Conservation (phyloP, 1,140 invertebrate genomes). For the Trichonephila clavata region DNA sequence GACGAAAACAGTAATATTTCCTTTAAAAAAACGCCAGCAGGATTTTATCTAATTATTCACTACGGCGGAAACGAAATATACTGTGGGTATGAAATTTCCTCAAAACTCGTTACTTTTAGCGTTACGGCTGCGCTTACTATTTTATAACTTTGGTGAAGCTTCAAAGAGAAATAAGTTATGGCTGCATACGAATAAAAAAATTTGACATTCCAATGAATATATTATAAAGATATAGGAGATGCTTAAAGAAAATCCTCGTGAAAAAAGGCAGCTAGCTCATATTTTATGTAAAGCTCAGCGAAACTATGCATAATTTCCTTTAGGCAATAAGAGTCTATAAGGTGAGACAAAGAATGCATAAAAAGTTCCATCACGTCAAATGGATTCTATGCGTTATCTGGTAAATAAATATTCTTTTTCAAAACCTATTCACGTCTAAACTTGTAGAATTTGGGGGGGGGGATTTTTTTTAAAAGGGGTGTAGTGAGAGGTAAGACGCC, state of each 20-base stretch:
- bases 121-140: background rate
- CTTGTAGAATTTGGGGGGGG: background rate
- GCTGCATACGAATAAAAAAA: background rate
- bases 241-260: background rate
- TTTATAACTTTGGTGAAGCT: background rate
- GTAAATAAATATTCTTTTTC: background rate
- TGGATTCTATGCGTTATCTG: background rate
- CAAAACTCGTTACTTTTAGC: background rate
- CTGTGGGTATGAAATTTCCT: background rate
- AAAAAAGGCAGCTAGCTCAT: background rate
- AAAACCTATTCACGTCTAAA: background rate
- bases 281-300: constrained; percentile 16
- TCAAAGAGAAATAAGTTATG: background rate
- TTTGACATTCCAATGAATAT: constrained; percentile 20
- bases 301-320: constrained; percentile 11
- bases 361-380: background rate
- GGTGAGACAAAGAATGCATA: constrained; percentile 4
- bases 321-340: background rate
- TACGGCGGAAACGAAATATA: background rate
- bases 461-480: too few relatives aligned
- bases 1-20: background rate
- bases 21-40: background rate
- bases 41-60: background rate
- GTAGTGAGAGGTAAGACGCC: background rate
- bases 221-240: background rate